phyloP scores from a whole-genome alignment of 2,888 invertebrate species.

The Pecten maximus region DNA sequence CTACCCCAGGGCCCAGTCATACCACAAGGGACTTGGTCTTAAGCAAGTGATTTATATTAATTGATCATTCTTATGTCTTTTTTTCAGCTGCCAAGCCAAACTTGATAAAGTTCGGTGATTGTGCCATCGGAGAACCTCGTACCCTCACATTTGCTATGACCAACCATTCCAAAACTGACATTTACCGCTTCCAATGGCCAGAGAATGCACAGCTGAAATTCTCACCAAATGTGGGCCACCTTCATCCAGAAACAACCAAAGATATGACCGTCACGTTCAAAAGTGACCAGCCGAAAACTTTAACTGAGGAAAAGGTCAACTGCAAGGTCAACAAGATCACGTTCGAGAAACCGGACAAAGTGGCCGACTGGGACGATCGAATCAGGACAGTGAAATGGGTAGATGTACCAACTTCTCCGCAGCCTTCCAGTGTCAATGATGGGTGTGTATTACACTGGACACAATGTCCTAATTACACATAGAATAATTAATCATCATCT shows the following conservation, averaged over 20 bases:
- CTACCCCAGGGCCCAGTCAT: too few relatives aligned
- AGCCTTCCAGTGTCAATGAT: conserved; percentile 55
- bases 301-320: conserved; percentile 72
- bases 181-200: conserved; percentile 80
- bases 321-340: conserved; percentile 80
- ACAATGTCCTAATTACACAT: too few relatives aligned
- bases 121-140: conserved; percentile 79
- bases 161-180: conserved; percentile 80
- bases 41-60: too few relatives aligned
- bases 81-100: conserved; percentile 81
- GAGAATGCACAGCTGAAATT: conserved; percentile 83
- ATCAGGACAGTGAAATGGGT: conserved; percentile 82
- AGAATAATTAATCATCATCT: too few relatives aligned
- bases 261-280: conserved; percentile 85
- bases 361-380: conserved; percentile 82
- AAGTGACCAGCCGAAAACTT: conserved; percentile 81
- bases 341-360: conserved; percentile 79
- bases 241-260: conserved; percentile 82
- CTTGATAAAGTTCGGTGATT: conserved; percentile 81
- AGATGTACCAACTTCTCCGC: conserved; percentile 70
- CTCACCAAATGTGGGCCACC: conserved; percentile 83
- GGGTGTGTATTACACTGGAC: conserved; percentile 47
- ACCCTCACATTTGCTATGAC: conserved; percentile 80
- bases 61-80: neutral
- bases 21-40: too few relatives aligned